phyloP scores from a whole-genome alignment of 2,113 vertebrate species.

The Cyanocitta stelleri region DNA sequence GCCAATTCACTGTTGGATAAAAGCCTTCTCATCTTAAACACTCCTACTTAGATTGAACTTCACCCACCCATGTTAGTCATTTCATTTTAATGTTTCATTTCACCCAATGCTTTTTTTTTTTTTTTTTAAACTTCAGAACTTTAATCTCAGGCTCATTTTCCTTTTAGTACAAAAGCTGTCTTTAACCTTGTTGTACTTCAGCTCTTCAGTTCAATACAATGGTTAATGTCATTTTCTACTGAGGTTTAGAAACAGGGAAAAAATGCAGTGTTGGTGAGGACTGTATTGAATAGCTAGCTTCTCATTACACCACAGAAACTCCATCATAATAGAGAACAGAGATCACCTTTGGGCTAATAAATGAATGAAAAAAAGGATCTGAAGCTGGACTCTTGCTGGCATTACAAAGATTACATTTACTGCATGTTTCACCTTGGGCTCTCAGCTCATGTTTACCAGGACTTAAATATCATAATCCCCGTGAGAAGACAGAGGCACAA shows the following conservation, averaged over 20 bases:
- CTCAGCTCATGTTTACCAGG: background rate
- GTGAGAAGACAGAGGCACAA: background rate
- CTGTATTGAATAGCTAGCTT: constrained; percentile 17
- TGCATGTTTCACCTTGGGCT: constrained; percentile 18
- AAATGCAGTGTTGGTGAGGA: background rate
- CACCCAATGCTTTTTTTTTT: background rate
- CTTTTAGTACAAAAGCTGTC: constrained; percentile 1
- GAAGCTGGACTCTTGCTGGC: background rate
- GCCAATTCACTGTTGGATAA: constrained; percentile 22
- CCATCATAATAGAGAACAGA: background rate
- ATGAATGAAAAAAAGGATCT: background rate
- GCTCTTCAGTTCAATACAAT: background rate
- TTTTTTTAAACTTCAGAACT: background rate
- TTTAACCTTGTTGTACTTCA: constrained; percentile 45
- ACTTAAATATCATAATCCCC: constrained; percentile 20
- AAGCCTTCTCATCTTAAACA: constrained; percentile 27
- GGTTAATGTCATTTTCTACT: constrained; percentile 24
- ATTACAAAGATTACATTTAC: constrained; percentile 34
- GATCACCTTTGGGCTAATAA: constrained; percentile 23
- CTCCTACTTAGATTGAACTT: constrained; percentile 13
- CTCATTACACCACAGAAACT: background rate
- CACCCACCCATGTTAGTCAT: constrained; percentile 45
- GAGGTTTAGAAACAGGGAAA: constrained; percentile 17
- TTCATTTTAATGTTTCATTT: constrained; percentile 63
- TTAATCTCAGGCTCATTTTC: constrained; percentile 41